These are phyloP conservation scores for Ecliptopera silaceata DNA, from an alignment of 2,888 invertebrate genomes.

Conservation along the genomic window DNA sequence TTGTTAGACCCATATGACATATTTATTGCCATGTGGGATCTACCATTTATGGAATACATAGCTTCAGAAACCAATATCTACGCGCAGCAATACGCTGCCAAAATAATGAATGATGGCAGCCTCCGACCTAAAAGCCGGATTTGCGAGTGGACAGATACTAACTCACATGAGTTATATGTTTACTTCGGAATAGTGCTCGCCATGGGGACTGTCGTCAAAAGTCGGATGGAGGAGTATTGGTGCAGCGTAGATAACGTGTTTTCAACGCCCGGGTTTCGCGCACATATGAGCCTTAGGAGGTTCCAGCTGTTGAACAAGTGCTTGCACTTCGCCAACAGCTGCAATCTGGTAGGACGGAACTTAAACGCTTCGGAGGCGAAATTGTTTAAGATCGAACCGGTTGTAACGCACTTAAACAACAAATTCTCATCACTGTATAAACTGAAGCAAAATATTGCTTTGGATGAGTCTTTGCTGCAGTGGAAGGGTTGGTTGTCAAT, in stretches of 20 bases:
- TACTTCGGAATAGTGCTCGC: not conserved
- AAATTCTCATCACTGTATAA: not conserved
- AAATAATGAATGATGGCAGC: not conserved
- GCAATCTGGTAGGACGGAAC: not conserved
- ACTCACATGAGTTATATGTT: not conserved
- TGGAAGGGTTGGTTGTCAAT: slow-evolving; percentile 19
- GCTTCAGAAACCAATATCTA: not conserved
- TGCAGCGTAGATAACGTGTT: not conserved
- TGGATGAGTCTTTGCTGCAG: slow-evolving; percentile 15
- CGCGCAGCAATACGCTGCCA: slow-evolving; percentile 1
- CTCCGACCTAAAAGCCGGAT: not conserved
- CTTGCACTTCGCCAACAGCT: not conserved
- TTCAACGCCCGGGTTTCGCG: not conserved
- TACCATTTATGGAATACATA: not conserved
- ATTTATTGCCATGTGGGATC: slow-evolving; percentile 2
- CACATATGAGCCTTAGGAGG: not conserved
- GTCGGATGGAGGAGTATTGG: slow-evolving; percentile 1
- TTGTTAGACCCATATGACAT: not conserved
- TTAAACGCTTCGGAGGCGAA: not conserved
- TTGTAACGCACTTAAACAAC: not conserved
- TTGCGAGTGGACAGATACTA: slow-evolving; percentile 1
- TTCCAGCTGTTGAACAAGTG: not conserved
- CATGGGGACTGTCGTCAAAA: not conserved
- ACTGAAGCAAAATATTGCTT: not conserved
- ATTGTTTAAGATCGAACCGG: not conserved